A percentile compares a stretch with the other conserved stretches of the same genome.
phyloP scores from a whole-genome alignment of 2,888 invertebrate genomes.

The Aplocera efformata region DNA sequence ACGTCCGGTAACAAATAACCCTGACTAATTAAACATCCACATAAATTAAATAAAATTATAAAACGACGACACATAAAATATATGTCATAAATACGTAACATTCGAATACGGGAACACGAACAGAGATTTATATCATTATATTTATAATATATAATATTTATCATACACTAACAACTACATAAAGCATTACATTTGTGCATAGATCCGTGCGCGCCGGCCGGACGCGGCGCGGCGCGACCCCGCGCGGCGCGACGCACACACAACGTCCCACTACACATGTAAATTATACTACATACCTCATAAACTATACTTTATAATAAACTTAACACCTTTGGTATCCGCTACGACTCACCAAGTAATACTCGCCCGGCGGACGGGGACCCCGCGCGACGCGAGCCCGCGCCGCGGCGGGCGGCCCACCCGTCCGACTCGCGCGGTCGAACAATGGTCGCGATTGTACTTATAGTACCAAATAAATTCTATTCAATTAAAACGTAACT shows the following conservation, averaged over 20 bases:
- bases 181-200: conserved; percentile 71
- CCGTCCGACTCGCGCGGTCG: conserved; percentile 24
- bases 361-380: conserved; percentile 40
- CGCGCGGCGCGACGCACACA: conserved; percentile 21
- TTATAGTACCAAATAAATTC: conserved; percentile 27
- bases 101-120: conserved; percentile 53
- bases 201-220: conserved; percentile 32
- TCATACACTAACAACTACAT: conserved; percentile 67
- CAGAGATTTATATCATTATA: conserved; percentile 43
- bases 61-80: conserved; percentile 28
- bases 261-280: conserved; percentile 8
- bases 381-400: conserved; percentile 31
- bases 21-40: conserved; percentile 21
- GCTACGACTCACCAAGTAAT: conserved; percentile 45
- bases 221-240: too few species aligned
- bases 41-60: conserved; percentile 29
- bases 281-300: conserved; percentile 16
- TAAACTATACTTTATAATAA: conserved; percentile 34
- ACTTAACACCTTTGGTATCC: conserved; percentile 59
- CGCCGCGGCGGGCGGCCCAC: conserved; percentile 33
- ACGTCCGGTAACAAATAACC: conserved; percentile 19
- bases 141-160: conserved; percentile 37
- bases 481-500: conserved; percentile 16
- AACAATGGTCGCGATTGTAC: conserved; percentile 22
- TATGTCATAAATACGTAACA: conserved; percentile 40